Conservation (phyloP, 2,888 invertebrate species). For the Drosophila kokeensis region DNA sequence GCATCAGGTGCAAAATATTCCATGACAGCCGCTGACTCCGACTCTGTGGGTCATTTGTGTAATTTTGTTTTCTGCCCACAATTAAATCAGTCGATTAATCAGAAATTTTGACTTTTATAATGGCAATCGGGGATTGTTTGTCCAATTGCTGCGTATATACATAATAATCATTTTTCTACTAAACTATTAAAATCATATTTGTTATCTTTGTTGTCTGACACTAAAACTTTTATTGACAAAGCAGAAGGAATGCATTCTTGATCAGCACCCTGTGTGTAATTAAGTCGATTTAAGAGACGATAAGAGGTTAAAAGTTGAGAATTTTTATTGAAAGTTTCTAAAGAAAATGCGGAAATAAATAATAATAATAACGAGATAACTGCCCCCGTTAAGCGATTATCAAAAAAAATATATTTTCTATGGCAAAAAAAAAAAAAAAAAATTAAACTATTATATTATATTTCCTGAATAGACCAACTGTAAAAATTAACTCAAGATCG, state of each 20-base stretch:
- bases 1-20: constrained; percentile 15
- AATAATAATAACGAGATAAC: not conserved
- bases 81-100: not conserved
- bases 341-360: too few species aligned
- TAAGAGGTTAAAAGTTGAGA: not conserved
- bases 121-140: not conserved
- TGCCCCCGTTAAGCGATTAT: not conserved
- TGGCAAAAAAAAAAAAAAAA: not conserved
- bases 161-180: not conserved
- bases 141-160: not conserved
- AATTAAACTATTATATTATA: not conserved
- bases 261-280: not conserved
- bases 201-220: too few species aligned
- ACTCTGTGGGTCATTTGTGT: not conserved
- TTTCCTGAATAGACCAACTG: not conserved
- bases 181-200: not conserved
- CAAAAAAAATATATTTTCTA: not conserved
- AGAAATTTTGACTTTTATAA: not conserved
- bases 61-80: not conserved
- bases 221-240: not conserved
- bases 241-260: not conserved
- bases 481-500: not conserved
- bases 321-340: not conserved
- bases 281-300: not conserved
- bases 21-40: constrained; percentile 7